phyloP scores from a whole-genome alignment of 2,113 vertebrate species.

The Tachysurus vachellii region DNA sequence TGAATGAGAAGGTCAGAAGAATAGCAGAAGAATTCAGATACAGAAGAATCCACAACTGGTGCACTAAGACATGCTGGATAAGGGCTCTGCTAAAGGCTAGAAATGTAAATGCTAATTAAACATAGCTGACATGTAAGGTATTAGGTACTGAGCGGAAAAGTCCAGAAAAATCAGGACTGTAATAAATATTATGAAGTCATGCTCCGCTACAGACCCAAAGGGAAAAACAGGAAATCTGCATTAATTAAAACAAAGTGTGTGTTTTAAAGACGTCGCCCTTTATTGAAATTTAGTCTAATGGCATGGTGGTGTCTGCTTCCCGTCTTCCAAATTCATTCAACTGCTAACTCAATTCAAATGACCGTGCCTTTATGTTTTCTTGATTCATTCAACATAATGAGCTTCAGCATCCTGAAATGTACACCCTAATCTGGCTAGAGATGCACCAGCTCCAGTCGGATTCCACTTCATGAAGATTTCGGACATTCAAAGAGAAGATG shows the following conservation, averaged over 20 bases:
- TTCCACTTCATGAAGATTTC: no score
- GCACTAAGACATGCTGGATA: not conserved
- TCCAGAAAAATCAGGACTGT: no score
- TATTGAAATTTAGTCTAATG: constrained; percentile 23
- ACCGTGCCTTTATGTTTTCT: not conserved
- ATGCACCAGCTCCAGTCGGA: no score
- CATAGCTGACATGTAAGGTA: not conserved
- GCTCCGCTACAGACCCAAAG: not conserved
- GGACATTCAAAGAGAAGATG: no score
- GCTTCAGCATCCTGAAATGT: not conserved
- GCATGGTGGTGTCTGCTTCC: not conserved
- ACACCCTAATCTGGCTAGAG: not conserved
- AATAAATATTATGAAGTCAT: not conserved
- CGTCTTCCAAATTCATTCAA: not conserved
- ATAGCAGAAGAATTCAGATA: constrained; percentile 7
- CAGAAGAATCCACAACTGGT: not conserved
- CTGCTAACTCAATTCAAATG: not conserved
- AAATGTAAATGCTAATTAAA: not conserved
- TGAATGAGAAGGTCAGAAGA: constrained; percentile 6
- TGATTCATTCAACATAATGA: not conserved
- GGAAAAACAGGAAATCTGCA: constrained; percentile 4
- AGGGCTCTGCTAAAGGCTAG: not conserved
- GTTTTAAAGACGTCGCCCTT: not conserved
- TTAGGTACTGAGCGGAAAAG: no score
- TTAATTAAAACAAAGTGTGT: not conserved